These are phyloP conservation scores for Allacma fusca DNA, from an alignment of 2,888 invertebrate genomes.

Conservation along the genomic window DNA sequence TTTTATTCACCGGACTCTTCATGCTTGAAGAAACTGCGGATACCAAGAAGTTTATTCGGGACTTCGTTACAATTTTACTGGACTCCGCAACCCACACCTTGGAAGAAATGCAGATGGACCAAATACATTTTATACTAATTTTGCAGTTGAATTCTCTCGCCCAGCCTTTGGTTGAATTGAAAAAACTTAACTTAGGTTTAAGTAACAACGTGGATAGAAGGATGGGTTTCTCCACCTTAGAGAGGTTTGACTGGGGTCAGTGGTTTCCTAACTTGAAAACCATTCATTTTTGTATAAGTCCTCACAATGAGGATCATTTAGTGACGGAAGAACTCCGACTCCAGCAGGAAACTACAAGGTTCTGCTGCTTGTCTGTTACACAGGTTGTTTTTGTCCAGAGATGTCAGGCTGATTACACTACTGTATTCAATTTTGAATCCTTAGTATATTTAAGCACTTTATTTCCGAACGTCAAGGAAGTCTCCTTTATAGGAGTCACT, in stretches of 20 bases:
- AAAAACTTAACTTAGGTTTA: neutral
- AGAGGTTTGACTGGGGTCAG: neutral
- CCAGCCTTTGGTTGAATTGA: neutral
- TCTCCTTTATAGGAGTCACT: neutral
- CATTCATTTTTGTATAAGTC: neutral
- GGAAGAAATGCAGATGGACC: neutral
- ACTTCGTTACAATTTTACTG: neutral
- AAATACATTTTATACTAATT: neutral
- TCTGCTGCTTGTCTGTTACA: neutral
- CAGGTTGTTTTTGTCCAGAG: neutral
- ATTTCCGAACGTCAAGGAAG: neutral
- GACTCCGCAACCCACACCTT: neutral
- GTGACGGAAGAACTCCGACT: neutral
- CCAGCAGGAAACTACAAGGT: neutral
- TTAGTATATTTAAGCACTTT: neutral
- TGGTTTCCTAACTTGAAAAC: neutral
- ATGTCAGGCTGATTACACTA: neutral
- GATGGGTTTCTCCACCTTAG: neutral
- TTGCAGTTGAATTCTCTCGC: neutral
- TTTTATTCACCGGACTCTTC: conserved; percentile 1
- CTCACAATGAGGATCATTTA: neutral
- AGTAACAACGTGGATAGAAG: neutral
- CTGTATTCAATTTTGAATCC: neutral
- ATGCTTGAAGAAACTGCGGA: neutral
- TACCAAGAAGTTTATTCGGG: neutral